A percentile compares a stretch with the other conserved stretches of the same genome.
Conservation (phyloP, 2,113 vertebrate genomes). For the Heptranchias perlo region DNA sequence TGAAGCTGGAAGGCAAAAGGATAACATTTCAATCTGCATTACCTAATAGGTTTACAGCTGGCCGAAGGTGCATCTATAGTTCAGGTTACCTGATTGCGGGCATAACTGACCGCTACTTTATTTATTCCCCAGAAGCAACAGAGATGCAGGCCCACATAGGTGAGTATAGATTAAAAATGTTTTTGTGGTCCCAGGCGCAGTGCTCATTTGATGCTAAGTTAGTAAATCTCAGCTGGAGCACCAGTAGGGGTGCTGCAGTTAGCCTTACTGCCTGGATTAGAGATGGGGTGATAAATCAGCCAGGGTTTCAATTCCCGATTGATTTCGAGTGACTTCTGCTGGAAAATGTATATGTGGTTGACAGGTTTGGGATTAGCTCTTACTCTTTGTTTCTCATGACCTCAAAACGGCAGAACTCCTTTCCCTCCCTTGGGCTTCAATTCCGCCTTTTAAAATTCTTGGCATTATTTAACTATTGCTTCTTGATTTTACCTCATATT, state of each 20-base stretch:
- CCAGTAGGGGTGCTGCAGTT: neutral
- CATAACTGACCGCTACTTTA: slow-evolving; percentile 63
- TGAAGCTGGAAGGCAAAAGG: slow-evolving; percentile 48
- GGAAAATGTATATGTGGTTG: neutral
- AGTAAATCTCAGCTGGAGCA: neutral
- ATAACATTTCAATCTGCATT: slow-evolving; percentile 59
- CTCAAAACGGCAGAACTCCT: neutral
- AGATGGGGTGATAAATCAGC: neutral
- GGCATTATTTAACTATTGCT: neutral
- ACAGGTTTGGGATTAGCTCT: neutral
- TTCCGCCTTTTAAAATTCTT: neutral
- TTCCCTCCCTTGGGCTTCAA: neutral
- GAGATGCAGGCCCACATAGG: slow-evolving; percentile 58
- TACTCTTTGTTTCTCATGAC: neutral
- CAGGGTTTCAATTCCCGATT: neutral
- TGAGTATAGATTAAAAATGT: slow-evolving; percentile 44
- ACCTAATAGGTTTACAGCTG: slow-evolving; percentile 55
- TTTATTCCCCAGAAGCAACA: slow-evolving; percentile 38
- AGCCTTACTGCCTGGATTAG: neutral
- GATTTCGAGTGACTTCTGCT: neutral
- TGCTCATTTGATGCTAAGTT: neutral
- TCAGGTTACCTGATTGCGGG: slow-evolving; percentile 60
- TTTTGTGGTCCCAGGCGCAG: neutral
- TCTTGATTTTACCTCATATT: neutral
- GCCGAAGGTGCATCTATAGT: slow-evolving; percentile 64